Conservation (phyloP, 2,797 vertebrate species). For the Momotus momota region DNA sequence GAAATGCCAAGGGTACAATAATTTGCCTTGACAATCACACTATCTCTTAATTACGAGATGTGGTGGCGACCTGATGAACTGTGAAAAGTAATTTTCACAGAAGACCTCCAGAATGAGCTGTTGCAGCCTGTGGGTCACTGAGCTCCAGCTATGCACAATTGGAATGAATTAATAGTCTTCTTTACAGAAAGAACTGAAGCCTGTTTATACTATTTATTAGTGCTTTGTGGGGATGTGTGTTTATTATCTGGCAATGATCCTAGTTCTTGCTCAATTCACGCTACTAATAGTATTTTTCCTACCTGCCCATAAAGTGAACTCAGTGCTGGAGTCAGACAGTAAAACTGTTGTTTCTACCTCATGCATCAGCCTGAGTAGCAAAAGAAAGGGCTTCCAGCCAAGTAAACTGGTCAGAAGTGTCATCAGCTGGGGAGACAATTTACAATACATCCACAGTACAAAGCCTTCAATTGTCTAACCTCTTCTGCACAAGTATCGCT, state of each 20-base stretch:
- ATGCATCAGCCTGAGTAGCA: not conserved
- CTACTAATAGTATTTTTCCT: constrained; percentile 9
- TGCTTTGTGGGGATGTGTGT: not conserved
- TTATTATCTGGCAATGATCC: constrained; percentile 33
- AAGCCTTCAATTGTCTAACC: not conserved
- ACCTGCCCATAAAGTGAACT: not conserved
- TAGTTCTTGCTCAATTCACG: not conserved
- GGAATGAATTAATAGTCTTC: not conserved
- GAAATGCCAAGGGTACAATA: not conserved
- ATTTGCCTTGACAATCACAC: not conserved
- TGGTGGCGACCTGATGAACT: not conserved
- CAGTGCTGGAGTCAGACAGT: not conserved
- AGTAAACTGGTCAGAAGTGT: not conserved
- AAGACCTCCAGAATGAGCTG: not conserved
- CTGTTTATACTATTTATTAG: constrained; percentile 19
- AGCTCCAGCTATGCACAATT: not conserved
- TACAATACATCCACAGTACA: not conserved
- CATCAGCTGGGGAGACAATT: not conserved
- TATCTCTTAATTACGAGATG: not conserved
- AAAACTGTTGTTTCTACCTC: not conserved
- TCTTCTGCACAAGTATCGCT: not conserved
- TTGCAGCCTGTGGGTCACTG: not conserved
- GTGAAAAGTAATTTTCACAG: not conserved
- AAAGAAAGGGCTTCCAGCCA: not conserved
- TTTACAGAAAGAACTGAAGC: not conserved